phyloP scores from a whole-genome alignment of 2,888 invertebrate genomes.

The Macaria liturata region DNA sequence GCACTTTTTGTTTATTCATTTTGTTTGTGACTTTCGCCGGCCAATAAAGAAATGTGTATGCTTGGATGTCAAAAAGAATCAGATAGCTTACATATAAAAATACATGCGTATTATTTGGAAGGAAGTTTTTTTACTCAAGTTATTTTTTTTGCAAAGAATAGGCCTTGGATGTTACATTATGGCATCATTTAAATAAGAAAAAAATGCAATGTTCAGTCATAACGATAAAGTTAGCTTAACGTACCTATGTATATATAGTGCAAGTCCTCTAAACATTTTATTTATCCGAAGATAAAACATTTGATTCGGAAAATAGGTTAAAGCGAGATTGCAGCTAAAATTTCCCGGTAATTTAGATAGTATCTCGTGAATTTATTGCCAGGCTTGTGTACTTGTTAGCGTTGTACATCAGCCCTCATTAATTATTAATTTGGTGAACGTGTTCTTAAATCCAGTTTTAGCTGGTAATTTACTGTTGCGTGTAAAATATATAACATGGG shows the following conservation, averaged over 20 bases:
- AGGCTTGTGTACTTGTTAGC: constrained; percentile 29
- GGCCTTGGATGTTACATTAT: too few species aligned
- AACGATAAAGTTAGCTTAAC: too few species aligned
- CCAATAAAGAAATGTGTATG: not conserved
- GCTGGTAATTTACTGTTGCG: constrained; percentile 12
- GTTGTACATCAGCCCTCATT: constrained; percentile 23
- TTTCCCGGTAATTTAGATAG: constrained; percentile 34
- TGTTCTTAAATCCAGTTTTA: constrained; percentile 19
- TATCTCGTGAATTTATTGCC: constrained; percentile 35
- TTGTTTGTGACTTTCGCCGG: constrained; percentile 20
- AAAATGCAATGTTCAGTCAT: too few species aligned
- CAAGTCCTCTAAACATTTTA: constrained; percentile 13
- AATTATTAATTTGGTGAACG: constrained; percentile 27
- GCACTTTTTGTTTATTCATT: constrained; percentile 30
- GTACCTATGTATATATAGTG: constrained; percentile 9
- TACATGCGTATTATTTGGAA: too few species aligned
- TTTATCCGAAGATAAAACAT: constrained; percentile 26
- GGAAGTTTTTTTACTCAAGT: too few species aligned
- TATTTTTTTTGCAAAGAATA: too few species aligned
- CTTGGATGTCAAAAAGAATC: too few species aligned
- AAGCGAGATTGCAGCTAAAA: constrained; percentile 32
- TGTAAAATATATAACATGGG: too few species aligned
- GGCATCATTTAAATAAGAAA: too few species aligned
- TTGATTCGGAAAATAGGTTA: constrained; percentile 33
- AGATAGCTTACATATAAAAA: too few species aligned